Base-by-base conservation (phyloP, 2,797 vertebrate species). In the Oophaga sylvatica region DNA sequence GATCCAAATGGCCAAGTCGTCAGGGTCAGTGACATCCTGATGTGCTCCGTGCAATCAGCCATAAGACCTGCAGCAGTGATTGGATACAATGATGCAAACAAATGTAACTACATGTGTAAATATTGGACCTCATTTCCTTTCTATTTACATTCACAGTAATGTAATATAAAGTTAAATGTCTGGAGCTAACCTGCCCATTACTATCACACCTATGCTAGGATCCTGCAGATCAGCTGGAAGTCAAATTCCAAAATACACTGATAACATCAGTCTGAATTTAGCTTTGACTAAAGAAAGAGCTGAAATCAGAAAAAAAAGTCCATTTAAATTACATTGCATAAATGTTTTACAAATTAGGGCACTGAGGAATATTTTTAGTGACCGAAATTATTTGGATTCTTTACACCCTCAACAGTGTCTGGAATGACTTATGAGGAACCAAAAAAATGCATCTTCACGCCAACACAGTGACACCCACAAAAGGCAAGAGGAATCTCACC, bases 391-490 rank as follows among this genome's bases (percentile, higher is more conserved):
- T 77, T n/a, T 0, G 75, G 75, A 77, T 77, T 56, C n/a, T n/a
- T 77, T 48, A 26, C 22, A n/a, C 48, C 45, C 75, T 56, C 75
- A 53, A 8, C 75, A 56, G 3, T 77, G 75, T 56, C 75, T 77
- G 75, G 48, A 77, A 77, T 77, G 20, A 76, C 17, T 41, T 26
- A 29, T 20, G 41, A 77, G 11, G 9, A 53, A n/a, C 70, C 26
- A 26, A 75, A 48, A 41, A 75, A 77, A 56, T 77, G 75, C 2
- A 56, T 53, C 73, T 76, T 56, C 73, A 56, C 45, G 22, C 22
- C 75, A 77, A 77, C 75, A 77, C 22, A 26, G 48, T 3, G 13
- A 56, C 75, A 77, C 75, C 75, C 75, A 77, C 45, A n/a, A 77
- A 13, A 15, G n/a, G 1, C 45, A 15, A 4, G 20, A 53, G 41